phyloP scores from a whole-genome alignment of 2,113 vertebrate species.

The Lepus americanus region DNA sequence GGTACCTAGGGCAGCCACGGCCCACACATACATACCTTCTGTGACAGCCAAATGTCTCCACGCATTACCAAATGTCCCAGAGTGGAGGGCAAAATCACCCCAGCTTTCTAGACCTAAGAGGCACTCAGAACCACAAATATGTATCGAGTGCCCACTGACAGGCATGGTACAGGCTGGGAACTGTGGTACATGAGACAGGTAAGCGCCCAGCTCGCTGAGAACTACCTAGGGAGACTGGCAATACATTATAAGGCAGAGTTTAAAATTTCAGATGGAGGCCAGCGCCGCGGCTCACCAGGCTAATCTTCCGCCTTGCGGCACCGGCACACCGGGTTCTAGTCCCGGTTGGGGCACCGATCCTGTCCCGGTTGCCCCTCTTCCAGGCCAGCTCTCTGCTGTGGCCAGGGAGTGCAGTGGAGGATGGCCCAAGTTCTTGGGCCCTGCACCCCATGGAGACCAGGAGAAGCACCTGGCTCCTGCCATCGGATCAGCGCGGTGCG shows the following conservation, averaged over 20 bases:
- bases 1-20: background rate
- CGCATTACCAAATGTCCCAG: background rate
- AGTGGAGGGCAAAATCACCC: background rate
- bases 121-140: background rate
- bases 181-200: accelerated
- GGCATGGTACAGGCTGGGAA: background rate
- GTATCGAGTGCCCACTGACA: background rate
- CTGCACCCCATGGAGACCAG: too few species aligned
- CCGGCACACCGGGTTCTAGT: too few species aligned
- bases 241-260: background rate
- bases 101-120: background rate
- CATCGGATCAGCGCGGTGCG: too few species aligned
- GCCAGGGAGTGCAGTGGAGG: too few species aligned
- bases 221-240: background rate
- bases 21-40: background rate
- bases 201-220: background rate
- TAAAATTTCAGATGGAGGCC: background rate
- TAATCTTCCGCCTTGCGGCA: too few species aligned
- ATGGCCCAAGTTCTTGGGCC: too few species aligned
- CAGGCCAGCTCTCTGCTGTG: too few species aligned
- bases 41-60: background rate
- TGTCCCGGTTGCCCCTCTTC: too few species aligned
- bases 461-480: too few species aligned
- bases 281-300: too few species aligned
- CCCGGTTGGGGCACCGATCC: too few species aligned